Evolutionary conservation across 2,888 invertebrate genomes (phyloP).

Genomic region (Rhyacophila evoluta): DNA sequence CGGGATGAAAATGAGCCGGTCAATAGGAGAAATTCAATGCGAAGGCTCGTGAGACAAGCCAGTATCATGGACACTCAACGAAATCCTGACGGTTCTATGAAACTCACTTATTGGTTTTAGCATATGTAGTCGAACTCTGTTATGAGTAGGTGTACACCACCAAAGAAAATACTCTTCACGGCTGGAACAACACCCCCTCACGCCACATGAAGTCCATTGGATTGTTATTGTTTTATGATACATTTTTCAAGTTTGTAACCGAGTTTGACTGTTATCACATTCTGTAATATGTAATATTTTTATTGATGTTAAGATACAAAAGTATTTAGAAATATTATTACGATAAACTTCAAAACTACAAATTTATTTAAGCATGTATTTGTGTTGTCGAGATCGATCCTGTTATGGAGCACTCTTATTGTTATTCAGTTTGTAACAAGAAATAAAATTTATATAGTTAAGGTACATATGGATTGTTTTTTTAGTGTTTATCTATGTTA

Average conservation of each 20-base stretch:
- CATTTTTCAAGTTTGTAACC: neutral
- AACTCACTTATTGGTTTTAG: slow-evolving; percentile 90
- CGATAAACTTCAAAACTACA: too few relatives aligned
- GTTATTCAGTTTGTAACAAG: too few relatives aligned
- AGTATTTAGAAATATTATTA: too few relatives aligned
- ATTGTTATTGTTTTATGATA: neutral
- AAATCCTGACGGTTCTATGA: slow-evolving; percentile 82
- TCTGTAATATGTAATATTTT: neutral
- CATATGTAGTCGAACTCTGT: neutral
- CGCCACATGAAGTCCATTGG: neutral
- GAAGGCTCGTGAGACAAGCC: slow-evolving; percentile 80
- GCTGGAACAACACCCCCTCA: neutral
- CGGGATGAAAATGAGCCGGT: slow-evolving; percentile 58
- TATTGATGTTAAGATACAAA: too few relatives aligned
- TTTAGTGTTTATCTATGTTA: too few relatives aligned
- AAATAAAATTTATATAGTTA: too few relatives aligned
- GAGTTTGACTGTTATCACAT: neutral
- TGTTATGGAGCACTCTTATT: too few relatives aligned
- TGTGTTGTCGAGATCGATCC: too few relatives aligned
- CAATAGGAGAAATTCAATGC: slow-evolving; percentile 71
- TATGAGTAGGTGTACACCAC: neutral
- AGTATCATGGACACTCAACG: slow-evolving; percentile 87
- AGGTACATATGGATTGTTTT: too few relatives aligned
- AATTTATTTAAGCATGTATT: too few relatives aligned
- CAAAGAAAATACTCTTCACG: neutral